Evolutionary conservation across 2,888 invertebrate genomes (phyloP).

Genomic region (Carcina quercana): DNA sequence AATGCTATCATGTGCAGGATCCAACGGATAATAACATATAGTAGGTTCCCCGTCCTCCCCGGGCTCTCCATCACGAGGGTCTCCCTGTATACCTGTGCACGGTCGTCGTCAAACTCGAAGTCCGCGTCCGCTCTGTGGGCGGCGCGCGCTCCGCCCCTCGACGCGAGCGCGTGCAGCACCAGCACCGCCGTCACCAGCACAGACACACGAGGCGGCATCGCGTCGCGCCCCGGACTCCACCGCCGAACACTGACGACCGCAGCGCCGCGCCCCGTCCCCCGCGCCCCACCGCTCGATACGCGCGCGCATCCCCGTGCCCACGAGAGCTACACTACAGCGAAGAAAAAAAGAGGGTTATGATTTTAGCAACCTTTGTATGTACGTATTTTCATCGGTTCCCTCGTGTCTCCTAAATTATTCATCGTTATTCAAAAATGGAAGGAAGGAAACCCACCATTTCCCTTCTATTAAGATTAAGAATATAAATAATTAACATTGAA

Average conservation of each 20-base stretch:
- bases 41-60: not conserved
- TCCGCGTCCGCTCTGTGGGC: slow-evolving; percentile 45
- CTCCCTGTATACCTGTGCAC: too few relatives aligned
- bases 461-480: too few relatives aligned
- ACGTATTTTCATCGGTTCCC: too few relatives aligned
- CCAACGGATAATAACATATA: too few relatives aligned
- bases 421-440: too few relatives aligned
- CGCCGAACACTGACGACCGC: not conserved
- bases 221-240: not conserved
- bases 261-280: not conserved
- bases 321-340: too few relatives aligned
- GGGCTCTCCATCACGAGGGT: not conserved
- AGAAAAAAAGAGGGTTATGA: too few relatives aligned
- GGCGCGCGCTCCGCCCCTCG: slow-evolving; percentile 20
- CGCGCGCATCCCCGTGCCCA: not conserved
- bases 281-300: not conserved
- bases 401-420: too few relatives aligned
- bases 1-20: too few relatives aligned
- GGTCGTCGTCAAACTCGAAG: slow-evolving; percentile 65
- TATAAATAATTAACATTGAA: too few relatives aligned
- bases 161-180: slow-evolving; percentile 11
- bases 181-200: not conserved
- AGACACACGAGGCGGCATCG: not conserved
- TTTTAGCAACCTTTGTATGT: too few relatives aligned
- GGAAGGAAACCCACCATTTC: too few relatives aligned